Base-by-base conservation (phyloP, 1,140 invertebrate genomes). In the Eupristina koningsbergeri region DNA sequence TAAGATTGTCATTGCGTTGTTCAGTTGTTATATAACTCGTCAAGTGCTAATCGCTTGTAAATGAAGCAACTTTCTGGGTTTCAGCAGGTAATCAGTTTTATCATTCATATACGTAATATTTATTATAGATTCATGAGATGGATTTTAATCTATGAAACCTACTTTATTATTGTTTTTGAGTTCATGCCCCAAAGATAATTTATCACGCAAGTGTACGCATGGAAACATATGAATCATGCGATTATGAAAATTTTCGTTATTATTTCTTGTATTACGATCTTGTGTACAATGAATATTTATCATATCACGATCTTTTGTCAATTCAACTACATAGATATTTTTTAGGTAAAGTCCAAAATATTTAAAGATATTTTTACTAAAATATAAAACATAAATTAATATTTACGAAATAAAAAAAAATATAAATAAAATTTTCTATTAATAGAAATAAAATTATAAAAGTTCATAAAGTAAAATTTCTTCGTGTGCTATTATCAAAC, bases 141-240 rank as follows among this genome's bases (percentile, higher is more conserved):
- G 67, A 71, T 71, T 41, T 0, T 22, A 26, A 41, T 41, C 67
- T 71, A 22, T 7, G 36, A 71, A 71, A 19, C 17, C 67, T 71
- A 71, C 36, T 39, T n/a, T 61, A 34, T 63, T 77, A 77, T 15
- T n/a, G 26, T 41, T 39, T 11, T 50, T 8, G 45, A 53, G n/a
- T 39, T 36, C 15, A 63, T 39, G 53, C 34, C 29, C 50, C 11
- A 63, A 77, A 63, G 53, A 77, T 77, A 53, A 77, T 77, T 77
- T 61, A 77, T 77, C 63, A 39, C 29, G 5, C n/a, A 9, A 39
- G 34, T 13, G 9, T 22, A 41, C 75, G 15, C 39, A 61, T 61
- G 50, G 34, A 63, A 34, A 19, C 58, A 31, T 41, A 47, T 34
- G 61, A 67, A 45, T 63, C 26, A 29, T 67, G 50, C 13, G 17